Evolutionary conservation across 2,113 vertebrate genomes (phyloP).

Genomic region (Epinephelus cyanopodus): DNA sequence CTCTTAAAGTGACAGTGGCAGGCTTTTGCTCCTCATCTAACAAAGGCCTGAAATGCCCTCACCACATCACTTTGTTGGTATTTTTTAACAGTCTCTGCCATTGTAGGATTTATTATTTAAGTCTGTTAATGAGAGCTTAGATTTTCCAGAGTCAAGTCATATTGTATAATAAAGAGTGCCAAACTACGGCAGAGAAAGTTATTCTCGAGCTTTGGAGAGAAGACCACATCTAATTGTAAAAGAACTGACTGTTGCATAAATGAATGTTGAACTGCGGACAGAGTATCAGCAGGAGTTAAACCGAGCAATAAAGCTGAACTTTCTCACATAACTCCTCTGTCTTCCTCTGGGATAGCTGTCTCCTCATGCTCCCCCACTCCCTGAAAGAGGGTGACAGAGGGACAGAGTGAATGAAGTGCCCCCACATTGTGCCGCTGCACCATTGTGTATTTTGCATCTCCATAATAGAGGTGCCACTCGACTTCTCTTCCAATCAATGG

Average conservation of each 20-base stretch:
- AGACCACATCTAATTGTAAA: not conserved
- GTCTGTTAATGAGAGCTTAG: not conserved
- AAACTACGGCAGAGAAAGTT: not conserved
- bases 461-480: slow-evolving; percentile 98
- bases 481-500: slow-evolving; percentile 91
- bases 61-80: slow-evolving; percentile 8
- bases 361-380: slow-evolving; percentile 36
- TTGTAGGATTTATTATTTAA: slow-evolving; percentile 44
- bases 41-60: slow-evolving; percentile 38
- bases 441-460: slow-evolving; percentile 83
- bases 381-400: slow-evolving; percentile 56
- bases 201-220: not conserved
- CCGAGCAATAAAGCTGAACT: slow-evolving; percentile 42
- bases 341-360: slow-evolving; percentile 36
- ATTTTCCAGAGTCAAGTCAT: not conserved
- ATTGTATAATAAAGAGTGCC: not conserved
- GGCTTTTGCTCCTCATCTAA: slow-evolving; percentile 26
- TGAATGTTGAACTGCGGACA: not conserved
- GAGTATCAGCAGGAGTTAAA: slow-evolving; percentile 16
- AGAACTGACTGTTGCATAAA: not conserved
- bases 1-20: slow-evolving; percentile 64
- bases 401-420: slow-evolving; percentile 93
- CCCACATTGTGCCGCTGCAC: slow-evolving; percentile 87
- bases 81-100: slow-evolving; percentile 39
- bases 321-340: slow-evolving; percentile 58